Evolutionary conservation across 2,888 invertebrate genomes (phyloP), one percentile per base, ranked within the genome.

Genomic region (Cheilosia impressa): DNA sequence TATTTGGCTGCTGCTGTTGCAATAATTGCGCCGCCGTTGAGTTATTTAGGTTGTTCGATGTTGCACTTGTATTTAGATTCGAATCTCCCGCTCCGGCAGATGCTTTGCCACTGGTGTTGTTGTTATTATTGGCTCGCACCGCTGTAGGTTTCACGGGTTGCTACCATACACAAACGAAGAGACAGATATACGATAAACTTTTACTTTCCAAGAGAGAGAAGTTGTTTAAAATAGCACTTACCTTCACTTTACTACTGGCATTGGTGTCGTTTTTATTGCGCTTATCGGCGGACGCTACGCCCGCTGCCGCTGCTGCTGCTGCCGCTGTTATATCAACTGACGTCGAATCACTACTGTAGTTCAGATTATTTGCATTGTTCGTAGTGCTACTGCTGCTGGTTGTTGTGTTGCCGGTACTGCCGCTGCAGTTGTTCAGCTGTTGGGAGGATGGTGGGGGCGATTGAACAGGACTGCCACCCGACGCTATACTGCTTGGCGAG

Each of bases 141-240:
- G 97, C 96, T 91, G 96, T 96, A 87, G 97, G 97, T 93, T 97
- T 97, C 89, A 97, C 95, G 92, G 96, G 96, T 96, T 97, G 93
- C 89, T 94, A 93, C 88, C 15, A 27, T 79, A 87, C 90, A 89
- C 63, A 73, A 88, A 84, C 58, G 22, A 2, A 22, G 22, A 9
- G 17, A 79, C 38, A 79, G 73, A 76, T 82, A 66, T 45, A 53
- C 15, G 43, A 6, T 24, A 38, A 53, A 45, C 15, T 47, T 19
- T 19, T 9, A n/a, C 17, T 45, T 45, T 45, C 17, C 9, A 17
- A 45, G 45, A 34, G n/a, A 45, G 19, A 19, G 19, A 45, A 15
- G n/a, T 43, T 43, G n/a, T 19, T 17, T 38, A 55, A 17, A 80
- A 63, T 15, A 52, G 87, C 31, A 31, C 88, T 93, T 89, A 94